Percentiles rank a stretch among this genome's conserved stretches.
Conservation (phyloP, 2,888 invertebrate genomes). For the Ectropis crepuscularia region DNA sequence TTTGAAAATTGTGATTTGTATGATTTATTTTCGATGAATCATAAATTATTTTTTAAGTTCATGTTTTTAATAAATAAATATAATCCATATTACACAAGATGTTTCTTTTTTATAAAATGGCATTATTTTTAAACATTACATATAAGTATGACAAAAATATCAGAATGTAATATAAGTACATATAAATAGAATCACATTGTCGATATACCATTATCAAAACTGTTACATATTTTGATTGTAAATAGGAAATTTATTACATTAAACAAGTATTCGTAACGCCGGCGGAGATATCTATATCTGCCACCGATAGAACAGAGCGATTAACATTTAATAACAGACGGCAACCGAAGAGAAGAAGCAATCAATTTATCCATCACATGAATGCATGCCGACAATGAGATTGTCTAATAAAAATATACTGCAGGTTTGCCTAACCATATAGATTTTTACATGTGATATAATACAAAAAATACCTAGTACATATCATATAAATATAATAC, state of each 20-base stretch:
- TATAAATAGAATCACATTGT: constrained; percentile 40
- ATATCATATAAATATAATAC: constrained; percentile 45
- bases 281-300: constrained; percentile 22
- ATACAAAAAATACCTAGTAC: constrained; percentile 39
- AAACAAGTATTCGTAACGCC: constrained; percentile 20
- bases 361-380: constrained; percentile 26
- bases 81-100: constrained; percentile 32
- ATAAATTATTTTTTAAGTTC: constrained; percentile 39
- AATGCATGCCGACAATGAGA: constrained; percentile 53
- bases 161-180: constrained; percentile 34
- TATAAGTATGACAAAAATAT: constrained; percentile 40
- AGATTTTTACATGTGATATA: constrained; percentile 39
- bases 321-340: constrained; percentile 27
- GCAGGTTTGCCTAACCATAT: constrained; percentile 38
- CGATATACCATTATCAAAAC: constrained; percentile 38
- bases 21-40: constrained; percentile 38
- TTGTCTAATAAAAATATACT: constrained; percentile 37
- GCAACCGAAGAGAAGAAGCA: constrained; percentile 16
- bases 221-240: constrained; percentile 22
- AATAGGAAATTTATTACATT: constrained; percentile 17
- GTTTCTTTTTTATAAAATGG: constrained; percentile 32
- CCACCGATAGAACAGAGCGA: constrained; percentile 30
- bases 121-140: constrained; percentile 26
- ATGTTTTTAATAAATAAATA: constrained; percentile 40
- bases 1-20: constrained; percentile 38